These are phyloP conservation scores for Sebastes alutus DNA, from an alignment of 2,797 vertebrate genomes.

Conservation along the genomic window DNA sequence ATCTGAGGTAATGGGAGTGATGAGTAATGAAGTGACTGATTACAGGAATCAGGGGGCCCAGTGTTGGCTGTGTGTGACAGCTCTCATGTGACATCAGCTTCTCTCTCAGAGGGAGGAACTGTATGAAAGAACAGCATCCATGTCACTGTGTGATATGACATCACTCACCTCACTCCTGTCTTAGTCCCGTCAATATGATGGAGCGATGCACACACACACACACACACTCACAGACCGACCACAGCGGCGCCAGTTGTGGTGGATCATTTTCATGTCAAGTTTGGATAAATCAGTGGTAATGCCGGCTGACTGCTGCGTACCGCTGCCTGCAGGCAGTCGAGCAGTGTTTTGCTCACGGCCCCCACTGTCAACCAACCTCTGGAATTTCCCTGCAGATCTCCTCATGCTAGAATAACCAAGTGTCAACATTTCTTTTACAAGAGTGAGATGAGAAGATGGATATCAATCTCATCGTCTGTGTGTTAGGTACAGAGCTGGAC, in stretches of 20 bases:
- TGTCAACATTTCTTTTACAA: background rate
- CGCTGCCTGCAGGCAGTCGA: slow-evolving; percentile 40
- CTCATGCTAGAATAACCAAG: slow-evolving; percentile 35
- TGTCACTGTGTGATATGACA: slow-evolving; percentile 27
- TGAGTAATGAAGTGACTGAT: slow-evolving; percentile 57
- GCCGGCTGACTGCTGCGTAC: slow-evolving; percentile 38
- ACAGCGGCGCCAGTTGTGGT: slow-evolving; percentile 62
- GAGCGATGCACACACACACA: background rate
- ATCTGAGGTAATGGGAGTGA: slow-evolving; percentile 53
- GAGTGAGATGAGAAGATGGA: background rate
- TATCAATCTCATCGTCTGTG: background rate
- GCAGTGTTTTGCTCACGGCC: slow-evolving; percentile 40
- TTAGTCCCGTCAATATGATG: background rate
- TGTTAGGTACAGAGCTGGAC: background rate
- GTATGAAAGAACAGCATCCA: slow-evolving; percentile 9
- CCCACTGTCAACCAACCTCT: slow-evolving; percentile 36
- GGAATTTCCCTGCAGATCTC: slow-evolving; percentile 37
- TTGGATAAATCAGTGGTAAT: slow-evolving; percentile 60
- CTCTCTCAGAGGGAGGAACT: slow-evolving; percentile 11
- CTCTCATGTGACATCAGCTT: slow-evolving; percentile 47
- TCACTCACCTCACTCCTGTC: slow-evolving; percentile 20
- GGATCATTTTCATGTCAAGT: slow-evolving; percentile 59
- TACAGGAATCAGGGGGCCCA: slow-evolving; percentile 23
- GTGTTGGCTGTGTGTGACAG: slow-evolving; percentile 41
- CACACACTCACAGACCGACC: slow-evolving; percentile 26